Percentiles rank a stretch among this genome's conserved stretches.
Conservation (phyloP, 2,113 vertebrate genomes). For the Sturnira hondurensis region DNA sequence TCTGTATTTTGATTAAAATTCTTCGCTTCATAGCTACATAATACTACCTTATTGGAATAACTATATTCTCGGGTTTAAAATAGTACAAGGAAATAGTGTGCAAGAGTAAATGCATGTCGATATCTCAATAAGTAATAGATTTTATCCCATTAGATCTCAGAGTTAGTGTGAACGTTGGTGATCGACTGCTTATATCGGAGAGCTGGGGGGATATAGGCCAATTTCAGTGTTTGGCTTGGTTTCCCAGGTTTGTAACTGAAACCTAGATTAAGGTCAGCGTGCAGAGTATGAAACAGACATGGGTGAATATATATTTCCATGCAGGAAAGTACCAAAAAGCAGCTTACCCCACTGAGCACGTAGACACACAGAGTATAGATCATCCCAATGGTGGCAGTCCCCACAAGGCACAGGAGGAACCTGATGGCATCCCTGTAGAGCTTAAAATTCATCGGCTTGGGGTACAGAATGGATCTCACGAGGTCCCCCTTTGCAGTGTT, state of each 20-base stretch:
- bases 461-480: slow-evolving; percentile 86
- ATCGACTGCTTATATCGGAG: neutral
- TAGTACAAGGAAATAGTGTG: neutral
- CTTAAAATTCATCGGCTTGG: slow-evolving; percentile 85
- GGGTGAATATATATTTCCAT: neutral
- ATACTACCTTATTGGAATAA: neutral
- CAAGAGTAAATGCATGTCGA: neutral
- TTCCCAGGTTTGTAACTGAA: neutral
- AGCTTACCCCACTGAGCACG: slow-evolving; percentile 80
- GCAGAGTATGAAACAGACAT: neutral
- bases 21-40: neutral
- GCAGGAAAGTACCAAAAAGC: neutral
- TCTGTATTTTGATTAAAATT: neutral
- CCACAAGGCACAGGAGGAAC: slow-evolving; percentile 82
- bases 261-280: neutral
- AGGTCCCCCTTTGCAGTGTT: slow-evolving; percentile 86
- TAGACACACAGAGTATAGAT: slow-evolving; percentile 83
- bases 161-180: neutral
- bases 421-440: slow-evolving; percentile 83
- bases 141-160: neutral
- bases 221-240: neutral
- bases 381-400: slow-evolving; percentile 81
- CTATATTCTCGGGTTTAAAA: neutral
- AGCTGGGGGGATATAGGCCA: neutral
- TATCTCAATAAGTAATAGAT: neutral